Conservation (phyloP, 2,797 vertebrate species). For the Notolepis coatsorum region DNA sequence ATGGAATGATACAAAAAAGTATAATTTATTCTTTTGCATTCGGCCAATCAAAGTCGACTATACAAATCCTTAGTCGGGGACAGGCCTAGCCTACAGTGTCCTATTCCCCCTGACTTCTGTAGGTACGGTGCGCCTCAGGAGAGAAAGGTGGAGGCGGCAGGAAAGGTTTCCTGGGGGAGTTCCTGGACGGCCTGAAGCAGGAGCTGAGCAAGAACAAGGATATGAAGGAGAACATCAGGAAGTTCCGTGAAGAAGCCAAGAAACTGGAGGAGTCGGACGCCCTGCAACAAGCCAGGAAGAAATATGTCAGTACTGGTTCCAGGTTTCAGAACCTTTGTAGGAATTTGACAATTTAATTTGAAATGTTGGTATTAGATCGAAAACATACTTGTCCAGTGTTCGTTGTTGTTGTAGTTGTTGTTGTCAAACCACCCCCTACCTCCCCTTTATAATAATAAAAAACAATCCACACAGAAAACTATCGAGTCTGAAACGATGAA, state of each 20-base stretch:
- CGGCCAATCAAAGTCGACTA: too few species aligned
- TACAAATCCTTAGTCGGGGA: too few species aligned
- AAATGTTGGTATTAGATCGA: not conserved
- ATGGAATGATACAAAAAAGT: too few species aligned
- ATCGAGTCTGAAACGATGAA: slow-evolving; percentile 96
- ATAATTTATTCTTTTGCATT: too few species aligned
- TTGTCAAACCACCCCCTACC: not conserved
- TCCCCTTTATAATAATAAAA: too few species aligned
- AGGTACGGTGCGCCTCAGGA: slow-evolving; percentile 73
- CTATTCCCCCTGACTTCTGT: slow-evolving; percentile 19
- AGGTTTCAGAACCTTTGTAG: not conserved
- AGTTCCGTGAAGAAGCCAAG: slow-evolving; percentile 93
- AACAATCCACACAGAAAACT: slow-evolving; percentile 92
- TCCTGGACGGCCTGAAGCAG: slow-evolving; percentile 93
- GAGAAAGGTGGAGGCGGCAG: slow-evolving; percentile 80
- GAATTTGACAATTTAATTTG: not conserved
- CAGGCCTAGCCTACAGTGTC: slow-evolving; percentile 34
- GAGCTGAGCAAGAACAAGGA: slow-evolving; percentile 96
- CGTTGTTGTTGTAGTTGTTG: not conserved
- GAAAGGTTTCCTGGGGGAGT: slow-evolving; percentile 92
- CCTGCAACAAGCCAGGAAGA: slow-evolving; percentile 90
- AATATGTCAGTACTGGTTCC: slow-evolving; percentile 87
- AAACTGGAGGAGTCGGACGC: slow-evolving; percentile 96
- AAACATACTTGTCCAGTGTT: not conserved
- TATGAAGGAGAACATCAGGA: slow-evolving; percentile 96